Evolutionary conservation across 2,888 invertebrate genomes (phyloP).

Genomic region (Cataglyphis rosenhaueri): DNA sequence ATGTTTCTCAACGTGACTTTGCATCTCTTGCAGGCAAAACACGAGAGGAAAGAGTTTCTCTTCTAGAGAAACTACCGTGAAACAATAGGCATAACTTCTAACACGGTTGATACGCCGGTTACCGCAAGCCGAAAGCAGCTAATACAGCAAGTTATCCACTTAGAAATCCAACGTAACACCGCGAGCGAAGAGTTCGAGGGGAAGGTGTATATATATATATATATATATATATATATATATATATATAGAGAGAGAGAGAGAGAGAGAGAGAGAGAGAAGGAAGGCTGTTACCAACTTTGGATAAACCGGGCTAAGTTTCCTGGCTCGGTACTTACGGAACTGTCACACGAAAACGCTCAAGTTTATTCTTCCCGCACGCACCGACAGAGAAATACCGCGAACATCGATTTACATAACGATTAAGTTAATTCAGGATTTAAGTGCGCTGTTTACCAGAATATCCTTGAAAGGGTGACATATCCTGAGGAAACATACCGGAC

Average conservation of each 20-base stretch:
- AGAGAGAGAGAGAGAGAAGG: slow-evolving; percentile 3
- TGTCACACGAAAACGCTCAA: slow-evolving; percentile 66
- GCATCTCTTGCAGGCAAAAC: slow-evolving; percentile 27
- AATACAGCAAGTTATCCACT: slow-evolving; percentile 83
- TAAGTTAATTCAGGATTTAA: slow-evolving; percentile 70
- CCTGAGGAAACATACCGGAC: neutral
- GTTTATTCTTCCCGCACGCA: slow-evolving; percentile 65
- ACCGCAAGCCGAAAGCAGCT: slow-evolving; percentile 66
- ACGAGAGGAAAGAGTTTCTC: slow-evolving; percentile 41
- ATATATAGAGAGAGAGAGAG: too few relatives aligned
- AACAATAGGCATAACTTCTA: slow-evolving; percentile 62
- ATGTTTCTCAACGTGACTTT: slow-evolving; percentile 31
- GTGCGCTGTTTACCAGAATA: neutral
- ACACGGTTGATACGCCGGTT: slow-evolving; percentile 60
- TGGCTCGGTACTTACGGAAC: slow-evolving; percentile 67
- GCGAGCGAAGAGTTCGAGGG: slow-evolving; percentile 59
- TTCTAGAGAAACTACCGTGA: slow-evolving; percentile 32
- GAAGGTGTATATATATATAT: neutral
- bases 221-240: too few relatives aligned
- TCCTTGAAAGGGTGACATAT: neutral
- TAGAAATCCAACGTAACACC: slow-evolving; percentile 81
- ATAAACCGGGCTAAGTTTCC: slow-evolving; percentile 77
- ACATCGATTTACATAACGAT: slow-evolving; percentile 79
- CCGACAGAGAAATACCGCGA: slow-evolving; percentile 62
- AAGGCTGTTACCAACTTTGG: slow-evolving; percentile 75